Evolutionary conservation across 2,797 vertebrate species (phyloP).

Genomic region (Rachycentron canadum): DNA sequence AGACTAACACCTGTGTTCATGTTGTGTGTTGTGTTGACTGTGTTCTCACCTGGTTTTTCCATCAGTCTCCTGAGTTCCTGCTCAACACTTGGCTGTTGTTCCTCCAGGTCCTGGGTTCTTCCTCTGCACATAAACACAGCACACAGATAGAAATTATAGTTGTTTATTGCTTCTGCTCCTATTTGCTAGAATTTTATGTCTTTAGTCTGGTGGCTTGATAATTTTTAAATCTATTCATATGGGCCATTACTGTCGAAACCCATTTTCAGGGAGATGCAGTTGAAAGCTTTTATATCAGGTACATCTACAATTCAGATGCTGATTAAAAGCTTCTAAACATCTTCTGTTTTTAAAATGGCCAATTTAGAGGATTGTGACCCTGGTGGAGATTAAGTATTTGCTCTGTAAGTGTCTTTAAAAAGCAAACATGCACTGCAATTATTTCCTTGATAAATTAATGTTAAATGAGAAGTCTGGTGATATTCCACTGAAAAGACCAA

Average conservation of each 20-base stretch:
- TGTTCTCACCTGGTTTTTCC: constrained; percentile 86
- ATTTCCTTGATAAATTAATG: not conserved
- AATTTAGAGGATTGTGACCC: not conserved
- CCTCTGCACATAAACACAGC: constrained; percentile 77
- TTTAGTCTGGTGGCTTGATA: not conserved
- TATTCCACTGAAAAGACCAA: not conserved
- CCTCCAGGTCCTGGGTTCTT: constrained; percentile 90
- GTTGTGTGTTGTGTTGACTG: not conserved
- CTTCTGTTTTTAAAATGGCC: not conserved
- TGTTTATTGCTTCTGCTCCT: not conserved
- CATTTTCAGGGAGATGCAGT: not conserved
- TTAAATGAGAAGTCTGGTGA: not conserved
- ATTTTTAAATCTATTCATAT: not conserved
- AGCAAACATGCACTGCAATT: not conserved
- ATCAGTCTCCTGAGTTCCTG: constrained; percentile 88
- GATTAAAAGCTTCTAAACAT: not conserved
- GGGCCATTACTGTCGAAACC: not conserved
- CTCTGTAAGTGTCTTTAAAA: not conserved
- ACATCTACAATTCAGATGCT: not conserved
- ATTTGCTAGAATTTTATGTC: not conserved
- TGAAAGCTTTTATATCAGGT: not conserved
- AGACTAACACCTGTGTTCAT: not conserved
- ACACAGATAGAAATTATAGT: not conserved
- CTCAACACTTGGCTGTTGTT: constrained; percentile 89
- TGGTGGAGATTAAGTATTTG: not conserved